These are phyloP conservation scores for Melanitta fusca DNA, from an alignment of 2,797 vertebrate genomes.

Conservation along the genomic window DNA sequence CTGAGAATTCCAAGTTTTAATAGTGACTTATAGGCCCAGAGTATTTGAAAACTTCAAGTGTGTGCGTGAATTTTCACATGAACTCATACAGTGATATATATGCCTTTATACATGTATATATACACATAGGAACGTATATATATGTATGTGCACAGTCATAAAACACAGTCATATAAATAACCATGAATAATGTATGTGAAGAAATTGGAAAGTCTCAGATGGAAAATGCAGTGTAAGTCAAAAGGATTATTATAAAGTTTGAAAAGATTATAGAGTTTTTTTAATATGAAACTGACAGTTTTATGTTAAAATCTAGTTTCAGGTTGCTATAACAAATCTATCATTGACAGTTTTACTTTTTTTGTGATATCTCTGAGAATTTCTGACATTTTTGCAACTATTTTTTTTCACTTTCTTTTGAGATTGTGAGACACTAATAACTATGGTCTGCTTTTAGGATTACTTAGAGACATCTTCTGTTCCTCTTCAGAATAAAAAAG, in stretches of 20 bases:
- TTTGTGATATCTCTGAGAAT: conserved; percentile 35
- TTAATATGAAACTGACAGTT: conserved; percentile 15
- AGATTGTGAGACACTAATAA: conserved; percentile 36
- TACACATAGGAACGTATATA: not conserved
- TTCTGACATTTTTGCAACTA: conserved; percentile 34
- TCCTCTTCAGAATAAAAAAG: conserved; percentile 6
- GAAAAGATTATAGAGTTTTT: conserved; percentile 19
- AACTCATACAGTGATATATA: not conserved
- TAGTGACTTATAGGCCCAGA: not conserved
- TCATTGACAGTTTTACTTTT: conserved; percentile 43
- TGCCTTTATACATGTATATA: fast-evolving
- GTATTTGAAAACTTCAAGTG: not conserved
- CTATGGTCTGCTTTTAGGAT: conserved; percentile 22
- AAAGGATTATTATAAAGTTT: conserved; percentile 37
- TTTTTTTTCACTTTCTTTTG: conserved; percentile 42
- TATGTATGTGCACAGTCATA: not conserved
- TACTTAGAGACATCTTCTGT: not conserved
- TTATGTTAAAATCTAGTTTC: conserved; percentile 47
- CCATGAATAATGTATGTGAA: not conserved
- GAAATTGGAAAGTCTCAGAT: not conserved
- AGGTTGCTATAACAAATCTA: conserved; percentile 23
- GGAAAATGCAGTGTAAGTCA: not conserved
- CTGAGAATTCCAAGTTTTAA: not conserved
- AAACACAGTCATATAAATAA: not conserved
- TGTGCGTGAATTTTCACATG: not conserved